Percentiles rank a stretch among this genome's conserved stretches.
Conservation (phyloP, 1,140 invertebrate genomes). For the Lordiphosa collinella region DNA sequence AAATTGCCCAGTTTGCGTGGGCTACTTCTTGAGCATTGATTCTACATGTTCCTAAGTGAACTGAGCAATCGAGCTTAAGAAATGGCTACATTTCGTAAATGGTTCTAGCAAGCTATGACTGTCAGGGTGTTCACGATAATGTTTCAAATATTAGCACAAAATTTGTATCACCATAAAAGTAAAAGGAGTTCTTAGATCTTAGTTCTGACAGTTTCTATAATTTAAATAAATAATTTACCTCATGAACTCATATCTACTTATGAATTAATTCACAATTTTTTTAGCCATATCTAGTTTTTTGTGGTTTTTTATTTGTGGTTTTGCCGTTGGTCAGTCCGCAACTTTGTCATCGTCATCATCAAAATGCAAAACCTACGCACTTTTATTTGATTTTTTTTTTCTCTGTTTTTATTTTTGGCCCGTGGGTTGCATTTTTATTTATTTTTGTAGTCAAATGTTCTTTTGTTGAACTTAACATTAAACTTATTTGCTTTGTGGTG, state of each 20-base stretch:
- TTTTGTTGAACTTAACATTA: slow-evolving; percentile 45
- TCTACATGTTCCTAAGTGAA: too few relatives aligned
- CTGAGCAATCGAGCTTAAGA: too few relatives aligned
- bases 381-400: slow-evolving; percentile 29
- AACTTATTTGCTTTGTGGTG: slow-evolving; percentile 49
- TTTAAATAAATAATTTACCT: too few relatives aligned
- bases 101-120: too few relatives aligned
- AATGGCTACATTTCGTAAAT: too few relatives aligned
- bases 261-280: neutral
- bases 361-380: slow-evolving; percentile 70
- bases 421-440: slow-evolving; percentile 68
- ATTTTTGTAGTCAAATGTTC: slow-evolving; percentile 72
- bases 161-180: too few relatives aligned
- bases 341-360: slow-evolving; percentile 43
- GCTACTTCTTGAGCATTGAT: too few relatives aligned
- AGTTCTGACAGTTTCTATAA: too few relatives aligned
- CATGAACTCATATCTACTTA: neutral
- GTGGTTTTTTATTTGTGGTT: slow-evolving; percentile 8
- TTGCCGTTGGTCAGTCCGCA: slow-evolving; percentile 24
- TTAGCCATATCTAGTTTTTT: slow-evolving; percentile 6
- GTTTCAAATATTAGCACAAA: too few relatives aligned
- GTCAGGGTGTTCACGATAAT: too few relatives aligned
- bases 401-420: slow-evolving; percentile 8
- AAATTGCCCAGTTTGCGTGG: too few relatives aligned
- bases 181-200: too few relatives aligned